These are phyloP conservation scores for Thalassophryne amazonica DNA, from an alignment of 2,797 vertebrate species.

Conservation along the genomic window DNA sequence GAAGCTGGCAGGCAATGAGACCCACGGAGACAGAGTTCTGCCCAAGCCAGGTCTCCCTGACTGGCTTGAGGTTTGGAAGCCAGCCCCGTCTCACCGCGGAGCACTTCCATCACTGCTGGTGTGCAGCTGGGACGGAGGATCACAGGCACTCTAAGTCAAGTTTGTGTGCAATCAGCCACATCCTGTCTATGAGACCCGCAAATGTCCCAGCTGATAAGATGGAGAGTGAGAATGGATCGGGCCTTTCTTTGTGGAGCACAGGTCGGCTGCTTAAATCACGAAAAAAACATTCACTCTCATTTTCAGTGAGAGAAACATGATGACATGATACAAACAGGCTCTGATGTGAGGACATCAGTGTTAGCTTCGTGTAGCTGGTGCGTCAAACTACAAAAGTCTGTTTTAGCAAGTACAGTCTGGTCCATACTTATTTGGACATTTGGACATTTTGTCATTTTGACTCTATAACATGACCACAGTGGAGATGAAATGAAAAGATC, in stretches of 20 bases:
- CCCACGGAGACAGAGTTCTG: conserved; percentile 58
- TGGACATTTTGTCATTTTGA: too few species aligned
- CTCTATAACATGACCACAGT: too few species aligned
- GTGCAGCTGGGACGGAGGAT: conserved; percentile 40
- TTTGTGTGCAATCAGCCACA: conserved; percentile 22
- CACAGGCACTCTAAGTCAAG: conserved; percentile 19
- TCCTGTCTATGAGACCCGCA: conserved; percentile 3
- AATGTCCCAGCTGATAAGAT: conserved; percentile 12
- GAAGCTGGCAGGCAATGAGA: conserved; percentile 46
- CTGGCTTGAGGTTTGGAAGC: conserved; percentile 54
- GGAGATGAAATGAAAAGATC: too few species aligned
- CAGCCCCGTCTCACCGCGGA: conserved; percentile 31
- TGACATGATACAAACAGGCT: background rate
- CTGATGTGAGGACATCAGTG: too few species aligned
- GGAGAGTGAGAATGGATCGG: conserved; percentile 20
- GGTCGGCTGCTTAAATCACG: background rate
- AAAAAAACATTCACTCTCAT: conserved; percentile 1
- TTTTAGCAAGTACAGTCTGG: too few species aligned
- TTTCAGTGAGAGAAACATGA: background rate
- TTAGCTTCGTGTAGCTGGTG: too few species aligned
- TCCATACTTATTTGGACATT: too few species aligned
- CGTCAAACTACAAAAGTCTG: too few species aligned
- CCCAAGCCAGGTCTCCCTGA: conserved; percentile 43
- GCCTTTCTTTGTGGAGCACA: background rate
- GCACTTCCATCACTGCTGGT: conserved; percentile 37